Evolutionary conservation across 2,113 vertebrate species (phyloP), one percentile per base, ranked within the genome.

Genomic region (Sterrhoptilus dennistouni): DNA sequence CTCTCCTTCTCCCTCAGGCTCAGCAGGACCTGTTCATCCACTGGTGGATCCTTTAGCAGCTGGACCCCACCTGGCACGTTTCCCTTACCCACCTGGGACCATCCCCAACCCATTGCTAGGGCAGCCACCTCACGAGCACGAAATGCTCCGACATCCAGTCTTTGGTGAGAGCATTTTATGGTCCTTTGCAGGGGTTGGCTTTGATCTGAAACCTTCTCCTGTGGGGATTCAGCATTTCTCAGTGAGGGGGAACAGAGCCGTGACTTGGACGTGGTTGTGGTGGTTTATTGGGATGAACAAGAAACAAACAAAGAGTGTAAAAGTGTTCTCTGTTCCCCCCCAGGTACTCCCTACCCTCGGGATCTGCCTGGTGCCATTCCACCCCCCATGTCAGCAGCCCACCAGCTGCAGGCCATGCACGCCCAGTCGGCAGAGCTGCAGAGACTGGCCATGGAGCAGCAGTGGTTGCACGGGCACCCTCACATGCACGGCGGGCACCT

Each of bases 371-470:
- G 98, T 72, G 99, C 99, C 93, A 98, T 99, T 66, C 99, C 99
- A 14, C 99, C 99, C 33, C 99, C 98, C 21, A 99, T 99, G 99
- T 99, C 99, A 0, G 99, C 99, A 5, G 99, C 99, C 47, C 99
- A 99, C 95, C 99, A 99, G 95, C 98, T 99, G 70, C 99, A 99
- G 98, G 99, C 99, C 97, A 99, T 99, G 99, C 99, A 99, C 5
- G 99, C 99, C 54, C 99, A 99, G 98, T 99, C 99, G 0, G 99
- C 99, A 3, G 99, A 99, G 98, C 98, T 99, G 78, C 99, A 99
- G 40, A 98, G 99, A 97, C 97, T 99, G 96, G 99, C 99, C 74
- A 99, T 99, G 99, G 99, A 99, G 97, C 99, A 99, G 96, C 99
- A 99, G 97, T 99, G 99, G 99, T 98, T 99, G 66, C 99, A 99